Evolutionary conservation across 2,888 invertebrate genomes (phyloP).

Genomic region (Tineola bisselliella): DNA sequence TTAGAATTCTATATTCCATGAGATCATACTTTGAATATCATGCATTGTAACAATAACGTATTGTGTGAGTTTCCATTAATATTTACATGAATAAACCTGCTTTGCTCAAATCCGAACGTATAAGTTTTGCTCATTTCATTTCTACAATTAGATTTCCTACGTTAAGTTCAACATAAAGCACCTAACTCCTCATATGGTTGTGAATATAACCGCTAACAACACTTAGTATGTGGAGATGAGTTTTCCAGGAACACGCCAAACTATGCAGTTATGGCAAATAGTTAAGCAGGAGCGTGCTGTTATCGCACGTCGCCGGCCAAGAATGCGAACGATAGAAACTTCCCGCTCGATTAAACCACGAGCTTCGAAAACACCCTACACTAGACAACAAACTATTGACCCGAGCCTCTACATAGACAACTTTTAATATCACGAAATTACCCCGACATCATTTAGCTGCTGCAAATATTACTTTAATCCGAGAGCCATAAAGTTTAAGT

Average conservation of each 20-base stretch:
- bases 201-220: constrained; percentile 8
- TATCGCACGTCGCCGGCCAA: constrained; percentile 48
- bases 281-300: constrained; percentile 50
- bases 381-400: constrained; percentile 56
- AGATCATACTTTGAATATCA: neutral
- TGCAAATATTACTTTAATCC: constrained; percentile 68
- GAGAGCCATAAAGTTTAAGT: constrained; percentile 66
- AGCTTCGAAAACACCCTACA: constrained; percentile 46
- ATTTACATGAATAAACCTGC: too few species aligned
- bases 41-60: neutral
- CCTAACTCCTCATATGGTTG: neutral
- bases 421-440: constrained; percentile 64
- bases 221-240: constrained; percentile 11
- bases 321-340: constrained; percentile 53
- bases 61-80: too few species aligned
- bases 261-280: constrained; percentile 43
- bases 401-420: constrained; percentile 52
- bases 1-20: neutral
- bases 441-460: constrained; percentile 62
- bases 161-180: neutral
- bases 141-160: neutral
- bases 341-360: constrained; percentile 40
- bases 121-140: neutral
- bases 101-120: neutral
- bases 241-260: constrained; percentile 23